Conservation (phyloP, 2,113 vertebrate species). For the Actinemys pallida region DNA sequence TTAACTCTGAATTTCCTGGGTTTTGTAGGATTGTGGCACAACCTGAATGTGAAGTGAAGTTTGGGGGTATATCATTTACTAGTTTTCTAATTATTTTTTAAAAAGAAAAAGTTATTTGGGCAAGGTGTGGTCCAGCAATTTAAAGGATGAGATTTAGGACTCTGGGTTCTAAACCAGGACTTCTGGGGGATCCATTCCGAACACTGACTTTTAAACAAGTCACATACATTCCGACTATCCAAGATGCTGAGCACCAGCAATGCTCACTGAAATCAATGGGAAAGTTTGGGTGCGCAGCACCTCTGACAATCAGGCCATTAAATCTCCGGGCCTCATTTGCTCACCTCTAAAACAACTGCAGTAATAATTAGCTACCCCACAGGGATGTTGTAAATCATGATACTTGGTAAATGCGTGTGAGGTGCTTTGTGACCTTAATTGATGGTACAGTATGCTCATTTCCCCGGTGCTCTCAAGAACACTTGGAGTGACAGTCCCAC, state of each 20-base stretch:
- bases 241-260: background rate
- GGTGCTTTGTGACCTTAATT: background rate
- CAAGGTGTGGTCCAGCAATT: background rate
- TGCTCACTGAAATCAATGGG: accelerated
- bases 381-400: background rate
- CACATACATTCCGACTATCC: background rate
- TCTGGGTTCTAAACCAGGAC: background rate
- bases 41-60: background rate
- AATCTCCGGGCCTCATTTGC: background rate
- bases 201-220: background rate
- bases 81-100: background rate
- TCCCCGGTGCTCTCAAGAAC: background rate
- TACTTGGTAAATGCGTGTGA: background rate
- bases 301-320: background rate
- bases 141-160: background rate
- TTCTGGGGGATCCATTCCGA: background rate
- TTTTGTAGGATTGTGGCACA: background rate
- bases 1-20: background rate
- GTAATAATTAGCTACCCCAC: background rate
- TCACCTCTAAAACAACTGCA: background rate
- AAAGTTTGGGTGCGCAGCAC: background rate
- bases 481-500: background rate
- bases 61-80: background rate
- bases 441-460: background rate
- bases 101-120: background rate